A percentile compares a stretch with the other conserved stretches of the same genome.
phyloP scores from a whole-genome alignment of 2,113 vertebrate genomes.

The Alethe diademata region DNA sequence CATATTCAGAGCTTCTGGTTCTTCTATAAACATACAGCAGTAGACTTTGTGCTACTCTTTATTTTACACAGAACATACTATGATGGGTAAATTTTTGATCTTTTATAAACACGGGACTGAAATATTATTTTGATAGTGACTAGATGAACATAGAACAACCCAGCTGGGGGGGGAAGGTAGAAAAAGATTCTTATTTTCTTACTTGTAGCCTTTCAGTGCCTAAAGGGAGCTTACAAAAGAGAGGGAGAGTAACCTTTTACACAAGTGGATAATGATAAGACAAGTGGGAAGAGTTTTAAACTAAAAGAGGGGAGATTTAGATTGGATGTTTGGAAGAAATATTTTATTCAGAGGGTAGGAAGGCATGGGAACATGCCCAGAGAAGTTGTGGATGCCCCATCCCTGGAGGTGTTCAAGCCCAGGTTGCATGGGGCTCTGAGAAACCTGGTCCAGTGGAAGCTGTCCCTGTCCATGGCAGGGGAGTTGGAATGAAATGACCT shows the following conservation, averaged over 20 bases:
- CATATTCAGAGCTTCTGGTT: neutral
- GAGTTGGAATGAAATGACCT: neutral
- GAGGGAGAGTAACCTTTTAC: neutral
- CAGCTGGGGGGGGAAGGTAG: accelerated
- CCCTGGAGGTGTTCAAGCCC: neutral
- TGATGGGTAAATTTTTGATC: neutral
- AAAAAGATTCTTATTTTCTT: neutral
- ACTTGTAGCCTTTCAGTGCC: neutral
- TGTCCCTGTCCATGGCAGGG: neutral
- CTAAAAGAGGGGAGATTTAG: neutral
- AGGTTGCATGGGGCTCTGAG: neutral
- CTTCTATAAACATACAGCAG: neutral
- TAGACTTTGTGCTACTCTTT: neutral
- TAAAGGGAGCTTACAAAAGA: neutral
- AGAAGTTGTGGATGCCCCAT: neutral
- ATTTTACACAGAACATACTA: neutral
- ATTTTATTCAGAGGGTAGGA: neutral
- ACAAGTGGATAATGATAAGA: neutral
- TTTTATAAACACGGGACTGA: neutral
- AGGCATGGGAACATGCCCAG: neutral
- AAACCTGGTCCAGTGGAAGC: neutral
- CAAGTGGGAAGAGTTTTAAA: neutral
- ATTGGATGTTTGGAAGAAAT: neutral
- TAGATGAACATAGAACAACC: neutral
- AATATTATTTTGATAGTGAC: neutral